Percentiles rank a stretch among this genome's conserved stretches.
Conservation (phyloP, 1,140 invertebrate genomes). For the Dufourea novaeangliae region DNA sequence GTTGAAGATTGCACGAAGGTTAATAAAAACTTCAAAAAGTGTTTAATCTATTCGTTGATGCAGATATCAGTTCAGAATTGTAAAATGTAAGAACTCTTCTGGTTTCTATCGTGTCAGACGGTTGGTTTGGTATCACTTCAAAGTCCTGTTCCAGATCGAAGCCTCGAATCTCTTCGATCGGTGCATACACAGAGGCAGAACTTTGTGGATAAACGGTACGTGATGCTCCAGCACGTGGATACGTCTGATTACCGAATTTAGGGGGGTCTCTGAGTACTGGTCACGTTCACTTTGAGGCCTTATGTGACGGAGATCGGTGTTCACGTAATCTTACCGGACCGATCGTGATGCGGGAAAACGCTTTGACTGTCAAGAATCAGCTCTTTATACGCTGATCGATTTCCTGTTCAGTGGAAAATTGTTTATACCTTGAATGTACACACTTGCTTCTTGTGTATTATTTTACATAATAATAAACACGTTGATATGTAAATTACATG, state of each 20-base stretch:
- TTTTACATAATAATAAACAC: too few relatives aligned
- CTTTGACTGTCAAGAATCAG: slow-evolving; percentile 14
- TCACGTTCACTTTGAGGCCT: slow-evolving; percentile 17
- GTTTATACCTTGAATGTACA: too few relatives aligned
- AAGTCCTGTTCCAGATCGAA: background rate
- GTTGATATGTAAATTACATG: too few relatives aligned
- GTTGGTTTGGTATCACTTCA: background rate
- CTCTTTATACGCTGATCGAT: background rate
- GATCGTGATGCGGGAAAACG: background rate
- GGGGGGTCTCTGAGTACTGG: background rate
- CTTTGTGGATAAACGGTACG: background rate
- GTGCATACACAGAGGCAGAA: background rate
- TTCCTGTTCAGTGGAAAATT: too few relatives aligned
- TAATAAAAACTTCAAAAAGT: too few relatives aligned
- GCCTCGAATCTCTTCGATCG: background rate
- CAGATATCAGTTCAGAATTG: too few relatives aligned
- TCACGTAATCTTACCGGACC: slow-evolving; percentile 6
- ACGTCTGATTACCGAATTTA: slow-evolving; percentile 21
- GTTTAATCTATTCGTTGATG: too few relatives aligned
- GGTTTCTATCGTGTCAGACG: too few relatives aligned
- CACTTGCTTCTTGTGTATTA: too few relatives aligned
- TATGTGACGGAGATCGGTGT: background rate
- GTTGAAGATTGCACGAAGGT: too few relatives aligned
- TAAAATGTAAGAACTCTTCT: too few relatives aligned
- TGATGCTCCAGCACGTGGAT: background rate